These are phyloP conservation scores for Eriosoma lanigerum DNA, from an alignment of 1,140 invertebrate genomes.

Conservation along the genomic window DNA sequence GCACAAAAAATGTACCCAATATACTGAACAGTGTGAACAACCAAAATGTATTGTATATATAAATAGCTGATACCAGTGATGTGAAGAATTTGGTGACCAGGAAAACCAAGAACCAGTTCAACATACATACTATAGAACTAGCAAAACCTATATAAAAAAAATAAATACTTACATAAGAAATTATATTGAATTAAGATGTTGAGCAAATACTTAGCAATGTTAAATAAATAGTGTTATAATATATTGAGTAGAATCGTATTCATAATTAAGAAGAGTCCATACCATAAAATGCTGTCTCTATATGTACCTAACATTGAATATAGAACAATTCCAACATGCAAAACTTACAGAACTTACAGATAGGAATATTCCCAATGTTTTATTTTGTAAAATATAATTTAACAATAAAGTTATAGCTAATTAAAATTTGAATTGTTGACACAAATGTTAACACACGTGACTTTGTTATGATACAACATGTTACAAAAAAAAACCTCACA, in stretches of 20 bases:
- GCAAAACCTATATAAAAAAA: slow-evolving; percentile 60
- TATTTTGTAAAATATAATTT: too few species aligned
- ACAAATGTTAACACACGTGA: too few species aligned
- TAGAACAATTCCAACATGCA: too few species aligned
- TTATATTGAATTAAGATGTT: neutral
- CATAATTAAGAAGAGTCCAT: too few species aligned
- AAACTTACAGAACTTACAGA: too few species aligned
- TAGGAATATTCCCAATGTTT: too few species aligned
- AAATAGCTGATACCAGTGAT: slow-evolving; percentile 63
- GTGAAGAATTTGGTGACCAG: slow-evolving; percentile 77
- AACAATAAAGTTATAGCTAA: too few species aligned
- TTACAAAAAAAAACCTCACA: too few species aligned
- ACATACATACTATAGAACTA: slow-evolving; percentile 69
- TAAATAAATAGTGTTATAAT: too few species aligned
- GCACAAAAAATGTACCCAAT: slow-evolving; percentile 73
- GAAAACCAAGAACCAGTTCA: slow-evolving; percentile 80
- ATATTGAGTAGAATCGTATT: neutral
- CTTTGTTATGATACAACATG: too few species aligned
- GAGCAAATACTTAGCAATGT: too few species aligned
- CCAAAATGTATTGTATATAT: slow-evolving; percentile 73
- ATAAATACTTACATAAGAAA: neutral
- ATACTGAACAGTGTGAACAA: slow-evolving; percentile 74
- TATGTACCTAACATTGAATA: neutral
- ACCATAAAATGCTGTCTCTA: neutral
- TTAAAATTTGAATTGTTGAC: too few species aligned